Conservation (phyloP, 2,797 vertebrate species). For the Anguilla pacifica region DNA sequence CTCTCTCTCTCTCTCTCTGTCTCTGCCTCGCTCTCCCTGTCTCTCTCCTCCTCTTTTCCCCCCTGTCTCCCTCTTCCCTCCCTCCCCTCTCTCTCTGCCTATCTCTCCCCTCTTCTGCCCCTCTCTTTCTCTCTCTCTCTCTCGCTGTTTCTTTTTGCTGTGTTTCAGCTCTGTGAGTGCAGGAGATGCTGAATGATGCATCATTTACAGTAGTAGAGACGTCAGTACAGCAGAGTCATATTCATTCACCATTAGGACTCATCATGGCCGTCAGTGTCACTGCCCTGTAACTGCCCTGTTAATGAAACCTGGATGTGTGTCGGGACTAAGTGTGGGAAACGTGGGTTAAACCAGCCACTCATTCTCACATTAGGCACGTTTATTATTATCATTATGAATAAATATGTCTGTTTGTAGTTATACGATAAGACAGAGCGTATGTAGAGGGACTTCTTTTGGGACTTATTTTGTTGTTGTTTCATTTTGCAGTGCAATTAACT, state of each 20-base stretch:
- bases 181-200: background rate
- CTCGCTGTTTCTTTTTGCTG: too few relatives aligned
- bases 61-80: background rate
- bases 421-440: background rate
- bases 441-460: background rate
- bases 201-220: background rate
- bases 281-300: background rate
- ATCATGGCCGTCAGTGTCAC: conserved; percentile 4
- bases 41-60: background rate
- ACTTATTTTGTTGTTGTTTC: background rate
- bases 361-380: background rate
- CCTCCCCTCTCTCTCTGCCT: conserved; percentile 6
- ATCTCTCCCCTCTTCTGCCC: background rate
- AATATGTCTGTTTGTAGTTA: background rate
- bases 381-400: background rate
- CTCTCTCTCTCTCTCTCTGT: conserved; percentile 3
- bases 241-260: background rate
- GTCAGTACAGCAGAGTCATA: background rate
- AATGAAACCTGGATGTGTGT: background rate
- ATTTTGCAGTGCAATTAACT: conserved; percentile 1
- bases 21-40: background rate
- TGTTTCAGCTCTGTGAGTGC: background rate
- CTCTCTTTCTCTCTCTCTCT: conserved; percentile 23
- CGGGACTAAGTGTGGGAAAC: background rate
- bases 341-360: background rate